Base-by-base conservation (phyloP, 2,797 vertebrate species). In the Malurus splendens region DNA sequence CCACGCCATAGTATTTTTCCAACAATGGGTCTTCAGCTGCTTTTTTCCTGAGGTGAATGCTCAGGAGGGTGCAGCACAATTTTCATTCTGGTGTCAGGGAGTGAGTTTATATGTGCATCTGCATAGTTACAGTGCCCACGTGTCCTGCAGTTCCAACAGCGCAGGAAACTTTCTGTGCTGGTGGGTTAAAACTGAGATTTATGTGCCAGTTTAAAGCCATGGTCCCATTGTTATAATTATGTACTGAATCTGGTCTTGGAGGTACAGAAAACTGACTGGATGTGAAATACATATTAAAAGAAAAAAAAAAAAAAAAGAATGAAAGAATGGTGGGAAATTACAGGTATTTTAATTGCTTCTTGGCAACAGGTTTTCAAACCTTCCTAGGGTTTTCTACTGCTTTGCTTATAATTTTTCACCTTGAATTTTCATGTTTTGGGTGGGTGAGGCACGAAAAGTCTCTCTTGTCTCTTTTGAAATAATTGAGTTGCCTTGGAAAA, bases 171-270 rank as follows among this genome's bases (percentile, higher is more conserved):
- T 91, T 75, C 48, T 32, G 10, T 70, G 18, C 64, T 64, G 41
- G 15, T 67, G 45, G 24, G 18, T 52, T 82, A 74, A 70, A 66
- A 56, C 9, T 10, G 45, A 66, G 42, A 61, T 18, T 11, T 22
- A 2, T 7, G 10, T 27, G 7, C 7, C 42, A 61, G 10, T 45
- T 68, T 36, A 73, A 59, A 23, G 32, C 24, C 32, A 3, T 0
- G 0, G 0, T 30, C 7, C 24, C 8, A 19, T 28, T 68, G 15
- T 38, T 76, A 33, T 1, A 56, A 5, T 38, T 50, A 13, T 7
- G 14, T 7, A 27, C 32, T 65, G 24, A 73, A 2, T 56, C 28
- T 48, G 3, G 7, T 18, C 16, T 67, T 38, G 42, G 27, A 83
- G 12, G 7, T 52, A 14, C 14, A 47, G 18, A 57, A 90, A 79